Conservation (phyloP, 2,113 vertebrate species). For the Pan paniscus region DNA sequence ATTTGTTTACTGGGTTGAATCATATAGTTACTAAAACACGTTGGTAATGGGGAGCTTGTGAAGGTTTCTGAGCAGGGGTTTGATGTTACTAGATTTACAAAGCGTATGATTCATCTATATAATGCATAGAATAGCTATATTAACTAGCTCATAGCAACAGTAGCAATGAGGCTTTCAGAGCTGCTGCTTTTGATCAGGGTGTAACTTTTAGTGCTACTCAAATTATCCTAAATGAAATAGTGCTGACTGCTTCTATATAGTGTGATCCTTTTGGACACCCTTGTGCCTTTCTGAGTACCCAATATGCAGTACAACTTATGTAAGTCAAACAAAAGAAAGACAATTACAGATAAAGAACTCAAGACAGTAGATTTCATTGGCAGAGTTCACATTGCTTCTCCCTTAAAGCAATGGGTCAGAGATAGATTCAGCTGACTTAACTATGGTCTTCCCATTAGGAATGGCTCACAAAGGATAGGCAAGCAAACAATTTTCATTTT, state of each 20-base stretch:
- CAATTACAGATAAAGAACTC: background rate
- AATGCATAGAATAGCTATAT: background rate
- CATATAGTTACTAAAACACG: background rate
- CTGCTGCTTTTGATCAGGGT: background rate
- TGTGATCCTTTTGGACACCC: background rate
- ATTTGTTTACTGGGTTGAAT: background rate
- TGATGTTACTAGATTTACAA: background rate
- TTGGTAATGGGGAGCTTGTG: background rate
- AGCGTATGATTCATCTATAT: background rate
- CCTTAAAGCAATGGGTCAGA: background rate
- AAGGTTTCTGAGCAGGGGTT: background rate
- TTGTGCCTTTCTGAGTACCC: background rate
- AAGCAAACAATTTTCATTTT: background rate
- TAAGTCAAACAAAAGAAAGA: background rate
- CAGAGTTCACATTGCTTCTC: background rate
- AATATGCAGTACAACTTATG: background rate
- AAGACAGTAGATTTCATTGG: background rate
- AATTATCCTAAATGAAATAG: background rate
- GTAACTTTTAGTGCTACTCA: background rate
- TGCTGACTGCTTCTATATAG: background rate
- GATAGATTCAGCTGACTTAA: background rate
- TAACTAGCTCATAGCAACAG: background rate
- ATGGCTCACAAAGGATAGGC: accelerated
- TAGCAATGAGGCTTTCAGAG: background rate
- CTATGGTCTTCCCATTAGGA: background rate